A percentile compares a stretch with the other conserved stretches of the same genome.
These are phyloP conservation scores for Arrhamphus sclerolepis DNA, from an alignment of 2,797 vertebrate genomes.

Conservation along the genomic window DNA sequence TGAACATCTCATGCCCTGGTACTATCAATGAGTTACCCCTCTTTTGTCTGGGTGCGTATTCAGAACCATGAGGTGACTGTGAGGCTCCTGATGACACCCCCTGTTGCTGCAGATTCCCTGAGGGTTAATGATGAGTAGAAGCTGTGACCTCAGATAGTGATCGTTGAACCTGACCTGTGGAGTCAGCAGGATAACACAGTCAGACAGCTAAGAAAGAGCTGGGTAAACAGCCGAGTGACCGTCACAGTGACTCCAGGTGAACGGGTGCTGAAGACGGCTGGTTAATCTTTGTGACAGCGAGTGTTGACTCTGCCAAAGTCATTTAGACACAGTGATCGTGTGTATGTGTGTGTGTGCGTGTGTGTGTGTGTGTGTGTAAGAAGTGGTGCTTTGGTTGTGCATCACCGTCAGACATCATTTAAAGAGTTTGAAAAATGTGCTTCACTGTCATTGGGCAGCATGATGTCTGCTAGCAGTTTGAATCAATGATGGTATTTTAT, in stretches of 20 bases:
- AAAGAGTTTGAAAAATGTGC: too few relatives aligned
- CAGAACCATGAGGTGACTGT: constrained; percentile 56
- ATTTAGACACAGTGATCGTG: constrained; percentile 17
- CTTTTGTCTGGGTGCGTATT: constrained; percentile 34
- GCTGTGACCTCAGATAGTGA: constrained; percentile 58
- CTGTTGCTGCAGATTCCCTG: constrained; percentile 42
- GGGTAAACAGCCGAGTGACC: constrained; percentile 30
- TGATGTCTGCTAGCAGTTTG: too few relatives aligned
- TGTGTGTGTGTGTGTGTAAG: too few relatives aligned
- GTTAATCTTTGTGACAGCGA: constrained; percentile 35
- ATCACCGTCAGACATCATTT: too few relatives aligned
- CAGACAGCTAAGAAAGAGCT: constrained; percentile 25
- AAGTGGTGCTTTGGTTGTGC: too few relatives aligned
- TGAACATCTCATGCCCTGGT: constrained; percentile 5
- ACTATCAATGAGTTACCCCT: constrained; percentile 19
- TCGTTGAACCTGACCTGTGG: constrained; percentile 68
- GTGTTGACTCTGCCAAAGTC: constrained; percentile 19
- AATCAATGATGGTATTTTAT: too few relatives aligned
- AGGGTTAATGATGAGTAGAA: constrained; percentile 59
- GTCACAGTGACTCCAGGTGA: constrained; percentile 53
- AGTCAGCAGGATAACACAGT: constrained; percentile 38
- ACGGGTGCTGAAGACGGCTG: constrained; percentile 7
- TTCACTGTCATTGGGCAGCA: too few relatives aligned
- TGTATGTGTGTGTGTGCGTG: constrained; percentile 6
- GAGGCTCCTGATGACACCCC: constrained; percentile 61